phyloP scores from a whole-genome alignment of 1,140 invertebrate genomes.

The Asobara japonica region DNA sequence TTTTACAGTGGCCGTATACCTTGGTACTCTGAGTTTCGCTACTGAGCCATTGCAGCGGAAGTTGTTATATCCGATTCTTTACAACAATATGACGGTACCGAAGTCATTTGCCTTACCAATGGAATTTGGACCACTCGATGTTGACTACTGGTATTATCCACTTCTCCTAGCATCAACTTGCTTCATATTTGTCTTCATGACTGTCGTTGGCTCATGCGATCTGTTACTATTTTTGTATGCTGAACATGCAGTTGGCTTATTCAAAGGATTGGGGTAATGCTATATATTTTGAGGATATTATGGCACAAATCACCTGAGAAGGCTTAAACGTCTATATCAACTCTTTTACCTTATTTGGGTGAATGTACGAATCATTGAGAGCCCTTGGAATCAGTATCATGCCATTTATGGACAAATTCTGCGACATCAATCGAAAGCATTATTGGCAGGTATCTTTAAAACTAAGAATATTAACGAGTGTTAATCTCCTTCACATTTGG shows the following conservation, averaged over 20 bases:
- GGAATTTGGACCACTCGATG: background rate
- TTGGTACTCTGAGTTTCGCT: background rate
- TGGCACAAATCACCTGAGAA: too few species aligned
- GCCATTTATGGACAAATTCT: too few species aligned
- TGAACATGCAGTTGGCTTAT: background rate
- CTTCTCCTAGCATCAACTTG: background rate
- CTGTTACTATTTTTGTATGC: background rate
- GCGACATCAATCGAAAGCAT: too few species aligned
- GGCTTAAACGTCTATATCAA: too few species aligned
- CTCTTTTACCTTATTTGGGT: too few species aligned
- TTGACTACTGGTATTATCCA: background rate
- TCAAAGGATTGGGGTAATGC: background rate
- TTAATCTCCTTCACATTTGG: too few species aligned
- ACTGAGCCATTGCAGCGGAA: background rate
- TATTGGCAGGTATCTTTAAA: too few species aligned
- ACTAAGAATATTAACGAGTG: too few species aligned
- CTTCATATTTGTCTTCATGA: background rate
- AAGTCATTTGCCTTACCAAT: background rate
- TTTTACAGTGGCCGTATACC: background rate
- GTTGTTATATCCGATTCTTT: background rate
- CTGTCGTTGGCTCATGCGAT: background rate
- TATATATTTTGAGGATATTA: too few species aligned
- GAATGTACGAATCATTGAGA: too few species aligned
- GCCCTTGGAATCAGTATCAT: too few species aligned
- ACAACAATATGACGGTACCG: background rate